Conservation (phyloP, 1,140 invertebrate genomes). For the Drosophila lacertosa region DNA sequence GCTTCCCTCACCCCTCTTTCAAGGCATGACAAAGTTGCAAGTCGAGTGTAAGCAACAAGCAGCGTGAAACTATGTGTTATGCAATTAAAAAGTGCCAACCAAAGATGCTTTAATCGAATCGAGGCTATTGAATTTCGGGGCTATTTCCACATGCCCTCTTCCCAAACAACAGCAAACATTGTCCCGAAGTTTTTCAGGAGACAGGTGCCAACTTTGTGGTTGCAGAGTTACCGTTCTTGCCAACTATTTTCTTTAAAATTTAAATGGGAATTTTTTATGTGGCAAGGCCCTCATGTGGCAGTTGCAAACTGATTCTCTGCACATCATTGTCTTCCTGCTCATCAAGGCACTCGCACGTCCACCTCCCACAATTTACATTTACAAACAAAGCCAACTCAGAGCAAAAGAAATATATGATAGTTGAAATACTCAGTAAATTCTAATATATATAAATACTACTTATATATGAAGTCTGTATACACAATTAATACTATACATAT, state of each 20-base stretch:
- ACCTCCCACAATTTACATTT: conserved; percentile 31
- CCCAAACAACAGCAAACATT: conserved; percentile 28
- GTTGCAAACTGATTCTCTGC: background rate
- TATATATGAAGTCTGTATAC: no score
- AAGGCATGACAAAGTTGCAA: conserved; percentile 31
- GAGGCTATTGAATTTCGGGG: conserved; percentile 62
- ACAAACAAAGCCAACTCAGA: conserved; percentile 2
- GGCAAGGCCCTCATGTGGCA: no score
- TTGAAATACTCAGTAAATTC: background rate
- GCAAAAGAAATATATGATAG: background rate
- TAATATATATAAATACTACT: no score
- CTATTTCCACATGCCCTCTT: background rate
- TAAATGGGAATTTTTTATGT: no score
- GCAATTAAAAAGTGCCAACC: conserved; percentile 66
- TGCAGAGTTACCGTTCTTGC: background rate
- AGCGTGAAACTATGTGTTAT: conserved; percentile 76
- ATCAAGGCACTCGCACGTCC: conserved; percentile 16
- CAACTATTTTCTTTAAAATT: no score
- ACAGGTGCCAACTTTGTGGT: background rate
- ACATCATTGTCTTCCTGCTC: background rate
- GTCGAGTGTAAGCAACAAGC: conserved; percentile 72
- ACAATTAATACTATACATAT: no score
- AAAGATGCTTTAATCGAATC: conserved; percentile 53
- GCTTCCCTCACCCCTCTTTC: background rate
- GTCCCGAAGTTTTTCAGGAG: conserved; percentile 8